phyloP scores from a whole-genome alignment of 2,888 invertebrate species.

The Diadegma fenestrale region DNA sequence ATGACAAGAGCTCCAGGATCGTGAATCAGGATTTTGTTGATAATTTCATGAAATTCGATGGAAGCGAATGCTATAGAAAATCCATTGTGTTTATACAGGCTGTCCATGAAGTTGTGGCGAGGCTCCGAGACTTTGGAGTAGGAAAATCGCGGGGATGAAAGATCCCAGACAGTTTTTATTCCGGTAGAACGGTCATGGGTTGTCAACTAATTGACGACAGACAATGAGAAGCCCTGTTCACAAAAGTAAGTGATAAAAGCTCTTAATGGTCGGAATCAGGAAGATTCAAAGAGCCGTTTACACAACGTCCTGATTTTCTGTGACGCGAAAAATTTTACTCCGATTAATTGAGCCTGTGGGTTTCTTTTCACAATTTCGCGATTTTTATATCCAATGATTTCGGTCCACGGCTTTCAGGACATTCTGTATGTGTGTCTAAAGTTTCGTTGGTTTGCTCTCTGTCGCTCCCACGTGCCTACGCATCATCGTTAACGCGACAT shows the following conservation, averaged over 20 bases:
- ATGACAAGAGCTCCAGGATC: constrained; percentile 18
- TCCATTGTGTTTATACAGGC: neutral
- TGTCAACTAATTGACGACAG: too few relatives aligned
- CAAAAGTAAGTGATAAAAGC: too few relatives aligned
- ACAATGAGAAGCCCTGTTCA: too few relatives aligned
- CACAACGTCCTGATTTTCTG: neutral
- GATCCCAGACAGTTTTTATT: neutral
- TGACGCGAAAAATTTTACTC: neutral
- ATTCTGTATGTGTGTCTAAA: neutral
- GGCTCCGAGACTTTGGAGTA: neutral
- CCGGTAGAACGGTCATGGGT: too few relatives aligned
- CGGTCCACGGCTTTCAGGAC: neutral
- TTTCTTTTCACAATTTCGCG: neutral
- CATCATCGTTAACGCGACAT: constrained; percentile 41
- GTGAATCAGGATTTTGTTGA: constrained; percentile 49
- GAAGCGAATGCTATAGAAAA: neutral
- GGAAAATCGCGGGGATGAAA: neutral
- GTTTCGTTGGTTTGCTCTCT: neutral
- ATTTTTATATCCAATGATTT: neutral
- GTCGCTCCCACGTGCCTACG: constrained; percentile 10
- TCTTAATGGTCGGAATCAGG: too few relatives aligned
- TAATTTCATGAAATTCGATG: constrained; percentile 57
- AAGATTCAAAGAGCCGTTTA: too few relatives aligned
- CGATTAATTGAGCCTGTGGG: neutral
- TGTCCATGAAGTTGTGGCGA: neutral